Evolutionary conservation across 2,888 invertebrate genomes (phyloP).

Genomic region (Epinotia brunnichana): DNA sequence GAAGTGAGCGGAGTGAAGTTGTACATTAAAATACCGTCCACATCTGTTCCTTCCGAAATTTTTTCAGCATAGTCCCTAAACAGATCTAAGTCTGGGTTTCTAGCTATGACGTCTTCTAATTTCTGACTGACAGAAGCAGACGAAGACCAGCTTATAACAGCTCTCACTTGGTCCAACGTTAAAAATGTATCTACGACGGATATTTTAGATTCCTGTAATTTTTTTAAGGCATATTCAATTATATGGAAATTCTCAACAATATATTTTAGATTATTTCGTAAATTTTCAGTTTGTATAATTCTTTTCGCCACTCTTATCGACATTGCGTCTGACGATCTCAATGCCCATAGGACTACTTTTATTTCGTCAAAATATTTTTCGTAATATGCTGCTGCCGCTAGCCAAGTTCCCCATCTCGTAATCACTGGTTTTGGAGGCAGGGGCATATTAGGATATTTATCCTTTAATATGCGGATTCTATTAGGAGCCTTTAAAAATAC

Average conservation of each 20-base stretch:
- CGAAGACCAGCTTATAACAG: too few species aligned
- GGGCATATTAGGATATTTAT: too few species aligned
- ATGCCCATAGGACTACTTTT: not conserved
- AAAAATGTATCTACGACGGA: too few species aligned
- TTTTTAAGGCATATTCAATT: too few species aligned
- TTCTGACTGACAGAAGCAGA: not conserved
- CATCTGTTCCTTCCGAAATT: not conserved
- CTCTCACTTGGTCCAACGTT: too few species aligned
- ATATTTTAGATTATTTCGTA: too few species aligned
- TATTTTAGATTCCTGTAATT: too few species aligned
- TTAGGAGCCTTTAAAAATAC: not conserved
- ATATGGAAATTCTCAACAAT: too few species aligned
- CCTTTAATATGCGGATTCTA: not conserved
- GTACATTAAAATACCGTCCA: slow-evolving; percentile 9
- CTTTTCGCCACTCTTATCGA: not conserved
- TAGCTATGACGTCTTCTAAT: slow-evolving; percentile 9
- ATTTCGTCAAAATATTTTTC: not conserved
- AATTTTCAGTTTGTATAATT: not conserved
- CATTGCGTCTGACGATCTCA: not conserved
- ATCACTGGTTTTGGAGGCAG: too few species aligned
- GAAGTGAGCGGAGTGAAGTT: too few species aligned
- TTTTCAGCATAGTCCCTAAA: slow-evolving; percentile 10
- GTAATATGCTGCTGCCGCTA: not conserved
- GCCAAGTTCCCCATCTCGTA: too few species aligned
- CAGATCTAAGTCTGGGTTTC: slow-evolving; percentile 12